Evolutionary conservation across 2,888 invertebrate species (phyloP).

Genomic region (Dicyrtoma fusca): DNA sequence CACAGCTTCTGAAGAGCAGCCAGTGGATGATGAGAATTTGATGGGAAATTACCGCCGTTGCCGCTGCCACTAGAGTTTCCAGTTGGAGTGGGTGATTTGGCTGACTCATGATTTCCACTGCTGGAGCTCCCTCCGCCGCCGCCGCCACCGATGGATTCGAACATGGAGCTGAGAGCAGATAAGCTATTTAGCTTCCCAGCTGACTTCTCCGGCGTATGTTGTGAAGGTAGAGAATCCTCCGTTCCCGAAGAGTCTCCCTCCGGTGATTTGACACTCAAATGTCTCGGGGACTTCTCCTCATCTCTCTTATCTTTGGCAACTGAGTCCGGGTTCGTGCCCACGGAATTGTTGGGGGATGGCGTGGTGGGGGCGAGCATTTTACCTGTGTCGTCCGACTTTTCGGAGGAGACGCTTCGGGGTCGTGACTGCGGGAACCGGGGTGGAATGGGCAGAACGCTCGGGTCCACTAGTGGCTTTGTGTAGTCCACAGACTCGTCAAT

Average conservation of each 20-base stretch:
- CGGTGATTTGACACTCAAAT: conserved; percentile 68
- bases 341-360: conserved; percentile 33
- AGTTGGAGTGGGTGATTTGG: conserved; percentile 57
- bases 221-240: conserved; percentile 64
- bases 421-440: conserved; percentile 47
- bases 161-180: conserved; percentile 86
- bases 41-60: conserved; percentile 61
- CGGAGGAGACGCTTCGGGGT: conserved; percentile 54
- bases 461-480: conserved; percentile 86
- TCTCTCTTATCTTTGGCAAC: conserved; percentile 65
- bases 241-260: conserved; percentile 22
- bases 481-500: conserved; percentile 93
- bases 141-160: conserved; percentile 72
- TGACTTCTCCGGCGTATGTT: conserved; percentile 60
- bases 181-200: conserved; percentile 65
- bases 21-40: conserved; percentile 73
- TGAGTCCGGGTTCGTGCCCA: conserved; percentile 9
- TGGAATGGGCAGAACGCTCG: conserved; percentile 58
- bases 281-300: conserved; percentile 67
- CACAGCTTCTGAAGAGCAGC: conserved; percentile 93
- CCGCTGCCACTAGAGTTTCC: conserved; percentile 40
- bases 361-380: conserved; percentile 44
- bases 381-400: conserved; percentile 52
- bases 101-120: conserved; percentile 31
- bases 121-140: conserved; percentile 62